phyloP scores from a whole-genome alignment of 2,113 vertebrate species.

The Forbesichthys papilliferus region DNA sequence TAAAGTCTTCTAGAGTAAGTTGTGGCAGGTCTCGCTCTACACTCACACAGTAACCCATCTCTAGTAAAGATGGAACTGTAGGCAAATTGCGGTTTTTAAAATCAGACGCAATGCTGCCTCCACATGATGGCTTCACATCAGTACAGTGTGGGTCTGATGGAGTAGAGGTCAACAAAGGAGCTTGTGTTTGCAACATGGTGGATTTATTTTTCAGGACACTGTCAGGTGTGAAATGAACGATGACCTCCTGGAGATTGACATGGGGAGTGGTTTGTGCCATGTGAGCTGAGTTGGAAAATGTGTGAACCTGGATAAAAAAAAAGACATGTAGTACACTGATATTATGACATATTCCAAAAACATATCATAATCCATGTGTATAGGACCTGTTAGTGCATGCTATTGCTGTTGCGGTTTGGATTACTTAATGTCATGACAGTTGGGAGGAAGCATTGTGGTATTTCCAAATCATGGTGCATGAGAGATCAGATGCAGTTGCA shows the following conservation, averaged over 20 bases:
- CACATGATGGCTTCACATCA: constrained; percentile 19
- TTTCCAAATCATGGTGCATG: constrained; percentile 31
- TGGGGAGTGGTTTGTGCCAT: constrained; percentile 59
- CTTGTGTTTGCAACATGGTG: not conserved
- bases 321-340: not conserved
- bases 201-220: not conserved
- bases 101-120: constrained; percentile 33
- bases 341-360: not conserved
- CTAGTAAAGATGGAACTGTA: constrained; percentile 47
- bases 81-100: not conserved
- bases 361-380: not conserved
- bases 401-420: constrained; percentile 18
- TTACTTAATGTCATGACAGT: constrained; percentile 30
- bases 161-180: not conserved
- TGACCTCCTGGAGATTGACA: constrained; percentile 72
- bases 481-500: constrained; percentile 3
- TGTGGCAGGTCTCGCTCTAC: constrained; percentile 74
- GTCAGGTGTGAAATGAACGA: constrained; percentile 57
- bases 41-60: constrained; percentile 40
- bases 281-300: constrained; percentile 6
- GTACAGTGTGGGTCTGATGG: constrained; percentile 6
- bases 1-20: constrained; percentile 77
- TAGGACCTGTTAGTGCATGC: not conserved
- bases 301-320: constrained; percentile 56
- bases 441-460: constrained; percentile 60